Evolutionary conservation across 2,113 vertebrate genomes (phyloP), one percentile per base, ranked within the genome.

Genomic region (Pitta sordida): DNA sequence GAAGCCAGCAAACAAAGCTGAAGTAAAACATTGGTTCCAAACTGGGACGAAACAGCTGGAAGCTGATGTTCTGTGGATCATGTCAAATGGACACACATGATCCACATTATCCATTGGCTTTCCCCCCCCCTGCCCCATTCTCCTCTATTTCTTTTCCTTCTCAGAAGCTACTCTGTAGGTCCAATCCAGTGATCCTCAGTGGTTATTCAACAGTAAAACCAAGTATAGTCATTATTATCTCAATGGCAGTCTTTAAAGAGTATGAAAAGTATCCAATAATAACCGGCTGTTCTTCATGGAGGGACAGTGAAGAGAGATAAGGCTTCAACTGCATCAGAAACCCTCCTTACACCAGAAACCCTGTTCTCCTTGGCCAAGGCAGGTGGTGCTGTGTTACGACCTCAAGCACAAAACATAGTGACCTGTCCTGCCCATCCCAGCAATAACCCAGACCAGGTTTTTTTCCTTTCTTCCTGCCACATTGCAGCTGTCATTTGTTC

Each of bases 401-500:
- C 67, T 73, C 65, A 75, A 83, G 51, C 6, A 8, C 48, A 70
- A 65, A 91, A 41, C 20, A 10, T 5, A 19, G 53, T 81, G 74
- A 84, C 63, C 39, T 62, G n/a, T 88, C 93, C 84, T 81, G 81
- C 65, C 37, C 82, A 83, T 88, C 41, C 63, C 60, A n/a, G 75
- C 88, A 79, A 70, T 60, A 86, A 91, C 60, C 26, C 51, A 84
- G 60, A 94, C 43, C 16, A n/a, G 26, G 6, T 0, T 16, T 41
- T 36, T 79, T 69, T 52, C 65, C 75, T 84, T 95, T 88, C 75
- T 83, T 94, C 71, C 32, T 80, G 63, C 79, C 84, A 89, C 78
- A 68, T 29, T 93, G 89, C 84, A 94, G 97, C 95, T 95, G 91
- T 95, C 94, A 96, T 94, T 93, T 97, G 95, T 98, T 98, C 98